These are phyloP conservation scores for Buathra laborator DNA, from an alignment of 2,888 invertebrate species.

Conservation along the genomic window DNA sequence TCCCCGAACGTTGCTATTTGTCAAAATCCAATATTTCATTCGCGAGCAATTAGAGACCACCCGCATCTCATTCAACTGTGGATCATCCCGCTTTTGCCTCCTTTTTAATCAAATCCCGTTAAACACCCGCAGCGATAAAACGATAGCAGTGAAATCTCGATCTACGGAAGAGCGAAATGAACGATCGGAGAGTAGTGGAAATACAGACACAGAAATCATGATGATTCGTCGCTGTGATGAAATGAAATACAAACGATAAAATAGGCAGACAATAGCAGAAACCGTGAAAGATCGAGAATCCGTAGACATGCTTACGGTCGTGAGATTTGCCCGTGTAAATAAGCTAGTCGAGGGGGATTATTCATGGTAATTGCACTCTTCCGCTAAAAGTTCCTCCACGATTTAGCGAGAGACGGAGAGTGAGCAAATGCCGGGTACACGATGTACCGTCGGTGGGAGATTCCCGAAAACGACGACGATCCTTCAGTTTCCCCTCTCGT, in stretches of 20 bases:
- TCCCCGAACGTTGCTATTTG: background rate
- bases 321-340: slow-evolving; percentile 34
- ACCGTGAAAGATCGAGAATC: background rate
- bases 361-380: slow-evolving; percentile 56
- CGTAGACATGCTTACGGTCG: slow-evolving; percentile 12
- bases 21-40: slow-evolving; percentile 4
- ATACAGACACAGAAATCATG: background rate
- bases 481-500: slow-evolving; percentile 13
- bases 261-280: slow-evolving; percentile 8
- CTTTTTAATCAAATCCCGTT: slow-evolving; percentile 5
- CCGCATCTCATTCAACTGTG: slow-evolving; percentile 2
- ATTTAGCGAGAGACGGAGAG: background rate
- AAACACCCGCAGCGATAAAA: background rate
- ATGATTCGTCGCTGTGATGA: background rate
- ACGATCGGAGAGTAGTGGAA: background rate
- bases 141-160: background rate
- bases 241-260: slow-evolving; percentile 24
- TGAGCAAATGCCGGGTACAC: background rate
- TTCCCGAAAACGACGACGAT: slow-evolving; percentile 21
- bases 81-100: background rate
- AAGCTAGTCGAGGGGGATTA: slow-evolving; percentile 45
- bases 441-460: slow-evolving; percentile 8
- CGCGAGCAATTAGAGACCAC: slow-evolving; percentile 2
- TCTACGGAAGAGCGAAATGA: background rate
- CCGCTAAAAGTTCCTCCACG: background rate